Evolutionary conservation across 2,113 vertebrate genomes (phyloP).

Genomic region (Eptesicus fuscus): DNA sequence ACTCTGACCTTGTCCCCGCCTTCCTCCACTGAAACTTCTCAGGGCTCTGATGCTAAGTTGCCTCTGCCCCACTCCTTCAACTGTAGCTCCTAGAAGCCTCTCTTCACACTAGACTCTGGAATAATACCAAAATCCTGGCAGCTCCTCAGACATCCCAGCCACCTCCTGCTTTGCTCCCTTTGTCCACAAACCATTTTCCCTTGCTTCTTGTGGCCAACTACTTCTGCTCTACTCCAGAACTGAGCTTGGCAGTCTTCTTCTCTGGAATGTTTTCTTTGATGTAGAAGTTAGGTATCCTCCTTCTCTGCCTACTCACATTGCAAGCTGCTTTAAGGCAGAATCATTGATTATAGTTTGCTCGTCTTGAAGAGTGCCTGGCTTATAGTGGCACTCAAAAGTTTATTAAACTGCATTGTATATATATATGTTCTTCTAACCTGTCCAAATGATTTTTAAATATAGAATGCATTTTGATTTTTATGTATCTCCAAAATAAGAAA

Average conservation of each 20-base stretch:
- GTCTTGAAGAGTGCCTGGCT: background rate
- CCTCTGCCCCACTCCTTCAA: background rate
- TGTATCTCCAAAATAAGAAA: slow-evolving; percentile 24
- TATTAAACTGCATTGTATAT: background rate
- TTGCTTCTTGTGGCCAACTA: background rate
- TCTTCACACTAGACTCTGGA: background rate
- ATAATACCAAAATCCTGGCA: background rate
- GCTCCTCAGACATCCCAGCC: background rate
- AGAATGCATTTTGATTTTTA: background rate
- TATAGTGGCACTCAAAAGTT: background rate
- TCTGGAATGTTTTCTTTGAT: background rate
- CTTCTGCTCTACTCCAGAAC: background rate
- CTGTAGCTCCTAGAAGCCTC: background rate
- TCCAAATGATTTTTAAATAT: background rate
- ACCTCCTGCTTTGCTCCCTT: background rate
- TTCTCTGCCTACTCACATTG: background rate
- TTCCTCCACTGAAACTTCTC: background rate
- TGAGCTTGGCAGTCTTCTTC: background rate
- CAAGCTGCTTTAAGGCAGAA: background rate
- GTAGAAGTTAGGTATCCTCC: background rate
- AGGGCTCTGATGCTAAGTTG: background rate
- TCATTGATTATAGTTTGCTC: background rate
- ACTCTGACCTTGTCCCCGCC: background rate
- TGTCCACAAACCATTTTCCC: background rate
- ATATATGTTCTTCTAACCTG: background rate